phyloP scores from a whole-genome alignment of 2,113 vertebrate species.

The Sylvietta virens region DNA sequence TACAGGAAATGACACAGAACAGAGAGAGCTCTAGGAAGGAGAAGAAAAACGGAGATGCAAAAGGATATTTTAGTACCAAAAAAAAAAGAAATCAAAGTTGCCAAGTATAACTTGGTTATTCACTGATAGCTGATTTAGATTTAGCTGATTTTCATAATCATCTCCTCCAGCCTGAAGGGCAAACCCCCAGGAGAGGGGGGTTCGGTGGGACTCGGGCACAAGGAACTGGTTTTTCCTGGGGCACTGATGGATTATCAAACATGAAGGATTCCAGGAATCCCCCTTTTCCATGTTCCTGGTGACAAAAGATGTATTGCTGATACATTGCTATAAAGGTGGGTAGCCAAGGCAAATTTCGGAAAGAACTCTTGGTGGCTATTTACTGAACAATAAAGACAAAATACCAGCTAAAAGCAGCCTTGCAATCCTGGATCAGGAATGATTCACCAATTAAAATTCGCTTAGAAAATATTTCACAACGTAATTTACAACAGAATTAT shows the following conservation, averaged over 20 bases:
- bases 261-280: background rate
- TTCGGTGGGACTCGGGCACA: background rate
- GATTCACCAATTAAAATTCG: background rate
- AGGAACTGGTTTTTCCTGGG: background rate
- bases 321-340: background rate
- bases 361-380: background rate
- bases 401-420: background rate
- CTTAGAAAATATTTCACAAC: background rate
- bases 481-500: background rate
- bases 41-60: background rate
- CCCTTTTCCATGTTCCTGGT: background rate
- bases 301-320: background rate
- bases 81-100: background rate
- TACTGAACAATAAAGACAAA: background rate
- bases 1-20: background rate
- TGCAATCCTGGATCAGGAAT: background rate
- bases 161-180: background rate
- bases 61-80: background rate
- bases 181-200: background rate
- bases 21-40: background rate
- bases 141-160: too few relatives aligned
- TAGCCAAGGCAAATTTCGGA: background rate
- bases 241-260: background rate
- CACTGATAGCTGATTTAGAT: background rate
- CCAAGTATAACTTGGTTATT: background rate